These are phyloP conservation scores for Zootoca vivipara DNA, from an alignment of 2,113 vertebrate species.

Conservation along the genomic window DNA sequence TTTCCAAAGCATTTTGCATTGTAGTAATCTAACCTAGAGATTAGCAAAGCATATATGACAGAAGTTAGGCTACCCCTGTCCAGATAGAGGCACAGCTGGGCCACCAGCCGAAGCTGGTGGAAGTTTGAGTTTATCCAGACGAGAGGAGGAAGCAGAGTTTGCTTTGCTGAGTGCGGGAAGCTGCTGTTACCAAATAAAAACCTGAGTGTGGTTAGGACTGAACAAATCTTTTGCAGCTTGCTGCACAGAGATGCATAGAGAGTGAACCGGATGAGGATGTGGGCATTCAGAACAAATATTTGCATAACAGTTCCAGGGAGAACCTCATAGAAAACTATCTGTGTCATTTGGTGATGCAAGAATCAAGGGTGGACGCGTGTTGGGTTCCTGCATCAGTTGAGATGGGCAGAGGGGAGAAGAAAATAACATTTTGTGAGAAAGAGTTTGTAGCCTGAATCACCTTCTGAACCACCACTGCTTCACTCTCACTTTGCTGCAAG, in stretches of 20 bases:
- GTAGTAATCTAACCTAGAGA: too few relatives aligned
- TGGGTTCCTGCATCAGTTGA: neutral
- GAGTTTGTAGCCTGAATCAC: conserved; percentile 16
- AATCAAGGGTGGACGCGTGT: conserved; percentile 1
- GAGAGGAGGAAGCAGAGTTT: neutral
- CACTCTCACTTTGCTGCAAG: conserved; percentile 50
- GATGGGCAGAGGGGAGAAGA: neutral
- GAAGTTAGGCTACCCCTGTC: too few relatives aligned
- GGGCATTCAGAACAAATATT: neutral
- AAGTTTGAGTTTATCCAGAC: neutral
- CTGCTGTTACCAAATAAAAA: neutral
- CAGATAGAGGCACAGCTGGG: too few relatives aligned
- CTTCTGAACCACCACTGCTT: conserved; percentile 26
- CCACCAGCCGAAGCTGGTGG: too few relatives aligned
- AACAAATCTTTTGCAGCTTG: neutral
- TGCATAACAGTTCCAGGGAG: conserved; percentile 15
- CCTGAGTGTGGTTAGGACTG: rapidly evolving
- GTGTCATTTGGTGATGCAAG: neutral
- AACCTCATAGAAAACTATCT: neutral
- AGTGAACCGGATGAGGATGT: neutral
- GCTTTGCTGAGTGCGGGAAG: neutral
- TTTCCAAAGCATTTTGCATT: too few relatives aligned
- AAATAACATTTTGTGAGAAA: neutral
- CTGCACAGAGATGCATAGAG: rapidly evolving
- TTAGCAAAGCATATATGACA: too few relatives aligned